These are phyloP conservation scores for Loriculus beryllinus DNA, from an alignment of 2,797 vertebrate genomes.

Conservation along the genomic window DNA sequence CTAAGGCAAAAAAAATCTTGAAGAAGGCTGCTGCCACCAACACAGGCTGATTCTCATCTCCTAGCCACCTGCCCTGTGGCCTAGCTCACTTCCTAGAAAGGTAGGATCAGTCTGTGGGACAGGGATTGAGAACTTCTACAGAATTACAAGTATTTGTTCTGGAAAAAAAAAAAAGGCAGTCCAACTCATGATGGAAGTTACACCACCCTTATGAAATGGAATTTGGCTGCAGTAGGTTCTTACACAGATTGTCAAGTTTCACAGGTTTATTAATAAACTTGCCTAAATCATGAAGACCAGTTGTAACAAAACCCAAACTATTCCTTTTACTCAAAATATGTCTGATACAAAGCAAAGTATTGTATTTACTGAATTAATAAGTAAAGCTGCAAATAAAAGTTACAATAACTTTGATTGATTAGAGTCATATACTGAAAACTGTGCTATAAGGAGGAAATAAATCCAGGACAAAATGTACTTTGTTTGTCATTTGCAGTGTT, in stretches of 20 bases:
- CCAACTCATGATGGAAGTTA: not conserved
- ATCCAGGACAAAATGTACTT: not conserved
- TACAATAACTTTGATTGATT: constrained; percentile 28
- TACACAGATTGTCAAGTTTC: not conserved
- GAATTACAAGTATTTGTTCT: not conserved
- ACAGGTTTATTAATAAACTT: not conserved
- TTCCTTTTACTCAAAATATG: not conserved
- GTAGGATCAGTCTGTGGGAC: not conserved
- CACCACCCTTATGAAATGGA: not conserved
- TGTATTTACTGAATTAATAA: not conserved
- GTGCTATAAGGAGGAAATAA: not conserved
- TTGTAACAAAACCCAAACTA: not conserved
- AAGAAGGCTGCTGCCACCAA: not conserved
- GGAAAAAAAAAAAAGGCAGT: not conserved
- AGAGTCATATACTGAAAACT: not conserved
- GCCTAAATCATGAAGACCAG: not conserved
- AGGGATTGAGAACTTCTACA: not conserved
- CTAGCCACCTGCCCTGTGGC: not conserved
- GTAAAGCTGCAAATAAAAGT: constrained; percentile 33
- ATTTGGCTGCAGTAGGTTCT: not conserved
- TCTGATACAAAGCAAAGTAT: not conserved
- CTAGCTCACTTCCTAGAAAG: not conserved
- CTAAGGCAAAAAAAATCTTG: not conserved
- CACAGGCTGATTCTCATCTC: not conserved
- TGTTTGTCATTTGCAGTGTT: not conserved